Evolutionary conservation across 2,113 vertebrate genomes (phyloP), one percentile per base, ranked within the genome.

Genomic region (Sardina pilchardus): DNA sequence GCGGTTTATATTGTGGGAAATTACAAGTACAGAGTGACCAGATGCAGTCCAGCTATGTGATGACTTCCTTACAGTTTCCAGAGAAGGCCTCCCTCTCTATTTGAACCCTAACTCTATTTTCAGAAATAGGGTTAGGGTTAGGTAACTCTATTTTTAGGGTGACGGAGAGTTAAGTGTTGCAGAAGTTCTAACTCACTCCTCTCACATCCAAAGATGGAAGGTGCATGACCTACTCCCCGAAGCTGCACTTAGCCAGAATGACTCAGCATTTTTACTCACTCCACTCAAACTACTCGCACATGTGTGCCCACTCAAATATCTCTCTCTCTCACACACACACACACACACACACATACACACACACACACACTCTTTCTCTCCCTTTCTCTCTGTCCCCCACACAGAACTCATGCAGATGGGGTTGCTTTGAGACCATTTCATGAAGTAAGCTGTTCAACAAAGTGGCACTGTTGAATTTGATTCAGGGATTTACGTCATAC

Each of bases 201-300:
- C 14, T 9, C 63, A 42, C n/a, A 1, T 10, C 67, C 71, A 42
- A 81, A 63, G 56, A 45, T 36, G 14, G 4, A 1, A 4, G 5
- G 47, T 50, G 39, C 39, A 30, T 26, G 44, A 47, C 82, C 19
- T 50, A 71, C n/a, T 21, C 19, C 43, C 24, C 1, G 3, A 21
- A 63, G 47, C 45, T 82, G 30, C 17, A 17, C 82, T 88, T n/a
- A 47, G 78, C 81, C 36, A 43, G 26, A 7, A 42, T 87, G 87
- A 84, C 82, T 84, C 84, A 84, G 85, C 86, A 71, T 75, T 80
- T 87, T 87, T 6, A 67, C 30, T 17, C 16, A 26, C 56, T 6
- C 56, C 30, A 10, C 53, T 14, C 26, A n/a, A 80, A 42, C 44
- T 0, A 56, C 7, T 5, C 30, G 1, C 47, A 47, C 34, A 80